Conservation (phyloP, 35 echinoderm and acorn worm species). For the Acanthaster planci region DNA sequence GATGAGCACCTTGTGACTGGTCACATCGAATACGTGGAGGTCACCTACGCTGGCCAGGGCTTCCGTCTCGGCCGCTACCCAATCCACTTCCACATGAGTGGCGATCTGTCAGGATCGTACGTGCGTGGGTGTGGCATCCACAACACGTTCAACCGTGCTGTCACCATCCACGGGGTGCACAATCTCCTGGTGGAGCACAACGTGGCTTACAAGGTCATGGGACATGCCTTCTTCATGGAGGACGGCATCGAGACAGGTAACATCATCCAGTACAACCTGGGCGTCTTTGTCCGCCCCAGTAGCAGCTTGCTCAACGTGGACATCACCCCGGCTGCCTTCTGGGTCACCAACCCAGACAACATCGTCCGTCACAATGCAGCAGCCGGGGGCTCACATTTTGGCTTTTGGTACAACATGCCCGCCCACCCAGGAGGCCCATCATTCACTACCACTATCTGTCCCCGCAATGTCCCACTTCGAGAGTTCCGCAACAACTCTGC, state of each 20-base stretch:
- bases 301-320: slow-evolving; percentile 77
- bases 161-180: slow-evolving; percentile 72
- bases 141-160: slow-evolving; percentile 72
- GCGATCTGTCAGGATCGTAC: slow-evolving; percentile 69
- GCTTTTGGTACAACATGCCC: slow-evolving; percentile 76
- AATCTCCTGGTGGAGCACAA: slow-evolving; percentile 75
- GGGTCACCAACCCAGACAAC: slow-evolving; percentile 84
- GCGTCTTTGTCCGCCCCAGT: slow-evolving; percentile 67
- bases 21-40: slow-evolving; percentile 66
- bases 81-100: slow-evolving; percentile 84
- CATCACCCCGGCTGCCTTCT: slow-evolving; percentile 73
- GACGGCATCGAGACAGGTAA: slow-evolving; percentile 81
- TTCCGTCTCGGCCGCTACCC: slow-evolving; percentile 86
- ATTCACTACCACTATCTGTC: slow-evolving; percentile 57
- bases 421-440: slow-evolving; percentile 64
- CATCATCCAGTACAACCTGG: slow-evolving; percentile 86
- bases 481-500: slow-evolving; percentile 77
- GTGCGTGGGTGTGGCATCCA: slow-evolving; percentile 75
- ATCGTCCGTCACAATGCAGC: slow-evolving; percentile 71
- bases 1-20: slow-evolving; percentile 59
- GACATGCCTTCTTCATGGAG: slow-evolving; percentile 76
- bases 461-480: slow-evolving; percentile 43
- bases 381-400: slow-evolving; percentile 72
- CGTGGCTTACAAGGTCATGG: slow-evolving; percentile 81
- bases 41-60: slow-evolving; percentile 78